Percentiles rank a stretch among this genome's conserved stretches.
Conservation (phyloP, 64 coral and sea anemone species). For the Dendrophyllia cribrosa region DNA sequence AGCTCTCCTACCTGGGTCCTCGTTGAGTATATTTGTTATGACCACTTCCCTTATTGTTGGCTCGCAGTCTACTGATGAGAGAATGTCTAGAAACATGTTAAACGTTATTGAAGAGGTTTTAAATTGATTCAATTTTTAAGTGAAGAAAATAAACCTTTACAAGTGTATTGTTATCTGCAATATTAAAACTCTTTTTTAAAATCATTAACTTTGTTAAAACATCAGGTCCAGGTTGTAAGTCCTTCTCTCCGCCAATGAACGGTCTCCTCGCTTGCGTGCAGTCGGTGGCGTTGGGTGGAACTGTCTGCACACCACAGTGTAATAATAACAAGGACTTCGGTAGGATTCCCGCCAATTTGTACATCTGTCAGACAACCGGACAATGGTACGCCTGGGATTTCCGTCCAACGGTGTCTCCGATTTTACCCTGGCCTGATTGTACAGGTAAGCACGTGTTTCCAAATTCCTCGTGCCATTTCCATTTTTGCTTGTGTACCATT, state of each 20-base stretch:
- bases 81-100: too few species aligned
- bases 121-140: too few species aligned
- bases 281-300: background rate
- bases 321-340: constrained; percentile 4
- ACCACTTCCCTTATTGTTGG: too few species aligned
- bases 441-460: background rate
- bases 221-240: background rate
- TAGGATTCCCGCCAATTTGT: constrained; percentile 3
- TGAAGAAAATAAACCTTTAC: too few species aligned
- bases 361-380: constrained; percentile 11
- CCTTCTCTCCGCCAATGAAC: background rate
- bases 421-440: constrained; percentile 6
- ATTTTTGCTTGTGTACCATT: too few species aligned
- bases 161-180: too few species aligned
- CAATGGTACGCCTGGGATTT: background rate
- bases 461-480: too few species aligned
- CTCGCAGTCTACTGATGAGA: too few species aligned
- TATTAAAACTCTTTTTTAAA: too few species aligned
- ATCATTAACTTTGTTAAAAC: background rate
- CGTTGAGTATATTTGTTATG: too few species aligned
- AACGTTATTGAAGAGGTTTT: too few species aligned
- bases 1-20: too few species aligned
- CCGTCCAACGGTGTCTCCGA: background rate
- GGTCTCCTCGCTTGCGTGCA: background rate
- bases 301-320: constrained; percentile 7